Percentiles rank a stretch among this genome's conserved stretches.
These are phyloP conservation scores for Dinoponera quadriceps DNA, from an alignment of 1,140 invertebrate genomes.

Conservation along the genomic window DNA sequence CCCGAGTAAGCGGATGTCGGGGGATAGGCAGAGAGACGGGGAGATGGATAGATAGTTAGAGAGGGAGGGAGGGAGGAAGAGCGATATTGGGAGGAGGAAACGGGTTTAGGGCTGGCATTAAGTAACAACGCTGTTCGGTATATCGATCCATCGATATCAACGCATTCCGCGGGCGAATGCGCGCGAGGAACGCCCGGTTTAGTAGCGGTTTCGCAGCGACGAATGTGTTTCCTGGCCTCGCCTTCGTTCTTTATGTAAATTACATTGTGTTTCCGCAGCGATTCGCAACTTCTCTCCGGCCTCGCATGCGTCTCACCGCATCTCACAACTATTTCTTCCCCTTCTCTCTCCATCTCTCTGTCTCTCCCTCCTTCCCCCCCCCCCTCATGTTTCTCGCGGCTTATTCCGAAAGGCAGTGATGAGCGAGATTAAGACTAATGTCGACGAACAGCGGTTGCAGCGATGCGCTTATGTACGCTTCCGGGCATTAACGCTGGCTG, in stretches of 20 bases:
- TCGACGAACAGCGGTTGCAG: not conserved
- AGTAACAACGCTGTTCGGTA: conserved; percentile 18
- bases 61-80: too few relatives aligned
- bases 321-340: not conserved
- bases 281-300: conserved; percentile 19
- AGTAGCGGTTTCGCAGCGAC: not conserved
- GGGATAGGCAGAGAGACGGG: not conserved
- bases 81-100: not conserved
- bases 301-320: not conserved
- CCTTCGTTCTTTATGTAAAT: conserved; percentile 55
- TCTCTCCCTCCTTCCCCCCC: not conserved
- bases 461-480: conserved; percentile 19
- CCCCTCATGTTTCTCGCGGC: not conserved
- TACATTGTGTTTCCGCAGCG: conserved; percentile 52
- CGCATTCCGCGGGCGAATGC: conserved; percentile 43
- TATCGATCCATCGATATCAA: conserved; percentile 53
- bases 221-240: not conserved
- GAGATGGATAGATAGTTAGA: too few relatives aligned
- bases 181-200: conserved; percentile 47
- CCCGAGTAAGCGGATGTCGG: not conserved
- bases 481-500: conserved; percentile 2
- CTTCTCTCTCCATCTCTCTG: not conserved
- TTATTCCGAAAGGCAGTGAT: conserved; percentile 36
- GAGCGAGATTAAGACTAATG: conserved; percentile 54
- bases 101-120: not conserved